phyloP scores from a whole-genome alignment of 2,888 invertebrate species.

The Cheilosia urbana region DNA sequence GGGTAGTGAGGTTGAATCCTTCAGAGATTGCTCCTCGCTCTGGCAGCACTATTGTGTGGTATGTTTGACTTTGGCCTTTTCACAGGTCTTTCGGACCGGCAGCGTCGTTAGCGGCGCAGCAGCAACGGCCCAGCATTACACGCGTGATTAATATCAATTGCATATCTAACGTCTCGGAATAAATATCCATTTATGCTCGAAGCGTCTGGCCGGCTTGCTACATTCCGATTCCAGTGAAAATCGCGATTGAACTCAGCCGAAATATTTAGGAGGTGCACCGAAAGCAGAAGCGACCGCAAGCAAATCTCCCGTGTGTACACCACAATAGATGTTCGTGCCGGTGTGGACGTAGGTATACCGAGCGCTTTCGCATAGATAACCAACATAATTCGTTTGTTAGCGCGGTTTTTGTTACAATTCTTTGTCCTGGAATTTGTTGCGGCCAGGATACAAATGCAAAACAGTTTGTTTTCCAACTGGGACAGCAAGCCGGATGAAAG shows the following conservation, averaged over 20 bases:
- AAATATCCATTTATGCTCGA: constrained; percentile 75
- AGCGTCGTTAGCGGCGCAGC: constrained; percentile 57
- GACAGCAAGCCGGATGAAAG: constrained; percentile 39
- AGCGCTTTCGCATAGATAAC: constrained; percentile 36
- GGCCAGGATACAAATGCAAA: constrained; percentile 42
- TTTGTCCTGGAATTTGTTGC: constrained; percentile 30
- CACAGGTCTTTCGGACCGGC: constrained; percentile 50
- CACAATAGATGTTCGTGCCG: constrained; percentile 57
- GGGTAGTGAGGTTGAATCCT: constrained; percentile 68
- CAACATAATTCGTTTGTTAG: constrained; percentile 62
- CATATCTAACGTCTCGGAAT: constrained; percentile 77
- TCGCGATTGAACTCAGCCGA: constrained; percentile 70
- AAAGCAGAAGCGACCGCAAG: constrained; percentile 64
- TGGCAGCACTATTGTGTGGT: constrained; percentile 48
- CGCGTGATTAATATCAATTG: constrained; percentile 78
- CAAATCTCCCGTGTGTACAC: constrained; percentile 40
- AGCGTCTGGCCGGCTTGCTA: constrained; percentile 49
- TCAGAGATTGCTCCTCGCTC: constrained; percentile 57
- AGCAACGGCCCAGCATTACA: constrained; percentile 72
- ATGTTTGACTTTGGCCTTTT: constrained; percentile 68
- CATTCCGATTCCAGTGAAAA: constrained; percentile 46
- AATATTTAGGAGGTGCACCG: constrained; percentile 70
- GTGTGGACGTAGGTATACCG: constrained; percentile 10
- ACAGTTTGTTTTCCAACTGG: constrained; percentile 44
- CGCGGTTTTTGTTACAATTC: constrained; percentile 58